A percentile compares a stretch with the other conserved stretches of the same genome.
phyloP scores from a whole-genome alignment of 2,797 vertebrate species.

The Hoplostethus mediterraneus region DNA sequence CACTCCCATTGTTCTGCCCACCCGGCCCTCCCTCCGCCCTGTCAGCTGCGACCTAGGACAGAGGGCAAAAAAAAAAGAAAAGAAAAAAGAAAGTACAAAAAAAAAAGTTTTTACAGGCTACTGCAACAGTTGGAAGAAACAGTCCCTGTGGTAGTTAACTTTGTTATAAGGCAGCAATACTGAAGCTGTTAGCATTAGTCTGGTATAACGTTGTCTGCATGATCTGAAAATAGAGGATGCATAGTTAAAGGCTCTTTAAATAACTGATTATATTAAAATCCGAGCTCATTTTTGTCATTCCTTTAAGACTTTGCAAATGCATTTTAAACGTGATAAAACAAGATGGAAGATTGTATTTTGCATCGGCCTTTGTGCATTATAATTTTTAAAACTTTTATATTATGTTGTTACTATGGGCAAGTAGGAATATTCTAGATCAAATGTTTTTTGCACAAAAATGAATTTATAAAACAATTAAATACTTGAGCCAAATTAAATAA shows the following conservation, averaged over 20 bases:
- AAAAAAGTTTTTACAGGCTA: constrained; percentile 78
- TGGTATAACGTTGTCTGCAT: constrained; percentile 52
- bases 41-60: constrained; percentile 86
- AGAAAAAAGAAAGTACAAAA: constrained; percentile 61
- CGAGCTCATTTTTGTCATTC: constrained; percentile 21
- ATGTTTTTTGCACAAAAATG: no score
- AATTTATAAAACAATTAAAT: no score
- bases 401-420: no score
- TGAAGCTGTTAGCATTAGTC: constrained; percentile 29
- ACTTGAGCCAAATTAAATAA: no score
- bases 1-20: constrained; percentile 88
- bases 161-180: constrained; percentile 58
- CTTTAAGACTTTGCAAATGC: neutral
- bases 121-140: constrained; percentile 71
- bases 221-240: constrained; percentile 14
- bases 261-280: constrained; percentile 24
- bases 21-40: constrained; percentile 80
- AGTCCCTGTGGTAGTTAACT: constrained; percentile 65
- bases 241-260: constrained; percentile 44
- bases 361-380: neutral
- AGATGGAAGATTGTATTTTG: neutral
- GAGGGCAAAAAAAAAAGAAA: constrained; percentile 68
- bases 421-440: no score
- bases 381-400: no score
- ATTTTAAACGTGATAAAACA: neutral